Evolutionary conservation across 2,113 vertebrate species (phyloP).

Genomic region (Meleagris gallopavo): DNA sequence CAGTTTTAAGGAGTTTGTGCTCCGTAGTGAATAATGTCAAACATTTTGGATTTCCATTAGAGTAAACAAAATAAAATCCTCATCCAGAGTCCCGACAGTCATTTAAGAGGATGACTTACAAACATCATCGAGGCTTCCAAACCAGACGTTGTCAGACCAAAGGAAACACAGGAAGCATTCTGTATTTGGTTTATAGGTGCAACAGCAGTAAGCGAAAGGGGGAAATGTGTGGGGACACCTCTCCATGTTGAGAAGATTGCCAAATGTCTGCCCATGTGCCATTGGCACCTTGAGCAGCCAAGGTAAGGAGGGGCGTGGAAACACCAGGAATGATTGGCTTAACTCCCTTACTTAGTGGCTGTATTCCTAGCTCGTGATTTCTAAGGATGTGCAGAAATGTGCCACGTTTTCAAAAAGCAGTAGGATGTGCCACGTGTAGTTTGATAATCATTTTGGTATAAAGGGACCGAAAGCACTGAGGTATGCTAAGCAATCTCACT

Average conservation of each 20-base stretch:
- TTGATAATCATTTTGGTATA: background rate
- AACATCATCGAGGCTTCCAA: background rate
- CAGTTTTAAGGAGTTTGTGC: background rate
- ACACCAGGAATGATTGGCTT: background rate
- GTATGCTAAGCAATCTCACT: background rate
- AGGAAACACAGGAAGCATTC: background rate
- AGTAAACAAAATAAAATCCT: background rate
- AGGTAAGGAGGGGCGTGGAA: background rate
- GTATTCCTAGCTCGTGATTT: background rate
- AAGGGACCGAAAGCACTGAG: background rate
- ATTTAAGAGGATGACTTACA: background rate
- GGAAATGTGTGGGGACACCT: background rate
- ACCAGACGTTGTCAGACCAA: background rate
- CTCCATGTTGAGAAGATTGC: background rate
- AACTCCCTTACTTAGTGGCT: background rate
- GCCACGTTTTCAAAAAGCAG: background rate
- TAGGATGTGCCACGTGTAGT: background rate
- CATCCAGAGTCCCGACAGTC: background rate
- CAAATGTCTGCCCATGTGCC: background rate
- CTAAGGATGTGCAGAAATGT: background rate
- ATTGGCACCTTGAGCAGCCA: background rate
- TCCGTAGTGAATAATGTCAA: background rate
- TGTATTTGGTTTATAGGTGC: background rate
- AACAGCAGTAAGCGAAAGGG: background rate
- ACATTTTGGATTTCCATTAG: background rate